Evolutionary conservation across 2,888 invertebrate species (phyloP), one percentile per base, ranked within the genome.

Genomic region (Pseudanteris insignis): DNA sequence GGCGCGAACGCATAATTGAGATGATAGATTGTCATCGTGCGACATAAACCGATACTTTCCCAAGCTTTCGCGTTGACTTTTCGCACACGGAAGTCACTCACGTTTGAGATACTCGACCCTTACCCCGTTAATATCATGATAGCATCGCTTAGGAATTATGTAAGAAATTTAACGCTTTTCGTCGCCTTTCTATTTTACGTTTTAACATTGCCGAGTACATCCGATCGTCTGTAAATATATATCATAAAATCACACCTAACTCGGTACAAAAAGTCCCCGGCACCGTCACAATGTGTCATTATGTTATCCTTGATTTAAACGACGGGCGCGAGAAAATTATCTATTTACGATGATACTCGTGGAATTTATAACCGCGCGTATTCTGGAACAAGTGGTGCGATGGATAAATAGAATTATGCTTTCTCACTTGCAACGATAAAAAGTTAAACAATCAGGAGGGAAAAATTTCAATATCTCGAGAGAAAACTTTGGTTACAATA

Each of bases 101-200:
- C 37, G 47, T 51, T 48, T 55, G 51, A 57, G 40, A 63, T 51
- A 63, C 59, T 62, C 60, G 63, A 61, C 59, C 63, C 59, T 60
- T 60, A 63, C 58, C 60, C 60, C 58, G 60, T 63, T 62, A 63
- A 65, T 62, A 57, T 63, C 53, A 46, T 43, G 61, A 64, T 61
- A 64, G 34, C 46, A 64, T 64, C 60, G 61, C 48, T 25, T 34
- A 55, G 41, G 51, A 64, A 64, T 64, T 61, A 64, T 57, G 64
- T 64, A 60, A 64, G 61, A 57, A 64, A 61, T 61, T 64, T 64
- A 51, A 61, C 61, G 60, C 55, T 57, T 64, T 61, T 61, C 57
- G 60, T 57, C 61, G 61, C 64, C 64, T 64, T 64, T 61, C 64
- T 60, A 64, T 60, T 64, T 57, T 51, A 37, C 36, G 41, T 36